Base-by-base conservation (phyloP, 2,797 vertebrate genomes). In the Mormyrus proboscirostris region DNA sequence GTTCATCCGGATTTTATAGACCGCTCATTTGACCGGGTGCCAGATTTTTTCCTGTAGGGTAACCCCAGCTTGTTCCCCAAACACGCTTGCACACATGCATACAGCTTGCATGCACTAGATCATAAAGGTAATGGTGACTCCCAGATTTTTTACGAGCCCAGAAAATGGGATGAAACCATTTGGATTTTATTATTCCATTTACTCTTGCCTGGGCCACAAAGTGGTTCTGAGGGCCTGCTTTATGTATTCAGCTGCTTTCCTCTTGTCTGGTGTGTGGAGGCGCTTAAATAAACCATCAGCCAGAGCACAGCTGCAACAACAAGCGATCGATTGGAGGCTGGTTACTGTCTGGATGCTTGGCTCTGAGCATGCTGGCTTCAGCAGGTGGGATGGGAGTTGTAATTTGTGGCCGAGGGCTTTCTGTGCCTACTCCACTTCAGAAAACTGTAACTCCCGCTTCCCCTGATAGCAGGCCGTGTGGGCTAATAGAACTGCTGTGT, bases 131-230 rank as follows among this genome's bases (percentile, higher is more conserved):
- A 84, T 95, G 91, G 95, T 91, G 95, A 97, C 97, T 97, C 97
- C 88, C 95, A 95, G 96, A 97, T 99, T 57, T 86, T 85, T 99
- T 97, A 98, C 96, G 96, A 97, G 94, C 91, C 96, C 95, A 96
- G 97, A 98, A 98, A 97, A 97, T 97, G 96, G 97, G 97, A 99
- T 98, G 97, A 99, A 99, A 98, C 97, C 97, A 98, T 99, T 99
- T 99, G 97, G 97, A 98, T 99, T 99, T 99, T 99, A 99, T 99
- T 98, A 99, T 98, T 99, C 97, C 98, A 98, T 99, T 99, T 99
- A 98, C 97, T 98, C 97, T 97, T 97, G 97, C 97, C 97, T 95
- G 96, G 97, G 97, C 97, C 97, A 98, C 97, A 97, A 97, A 97
- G 97, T 96, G 97, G 97, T 98, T 98, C 96, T 97, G 97, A 98